phyloP scores from a whole-genome alignment of 2,113 vertebrate species.

The Butorides virescens region DNA sequence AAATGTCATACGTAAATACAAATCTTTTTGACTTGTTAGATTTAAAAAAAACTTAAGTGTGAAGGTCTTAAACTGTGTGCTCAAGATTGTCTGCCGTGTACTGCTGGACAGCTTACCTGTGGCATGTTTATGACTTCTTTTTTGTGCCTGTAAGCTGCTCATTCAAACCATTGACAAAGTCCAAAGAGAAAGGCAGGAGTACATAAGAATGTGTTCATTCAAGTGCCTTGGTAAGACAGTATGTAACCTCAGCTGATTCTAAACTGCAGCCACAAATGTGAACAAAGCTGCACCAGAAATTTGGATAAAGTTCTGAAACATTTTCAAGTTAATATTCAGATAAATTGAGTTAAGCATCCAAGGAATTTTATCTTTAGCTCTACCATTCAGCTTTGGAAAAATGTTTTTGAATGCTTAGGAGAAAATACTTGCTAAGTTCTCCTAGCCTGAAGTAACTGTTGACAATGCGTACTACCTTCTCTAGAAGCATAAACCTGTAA shows the following conservation, averaged over 20 bases:
- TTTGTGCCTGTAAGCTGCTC: not conserved
- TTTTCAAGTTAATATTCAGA: not conserved
- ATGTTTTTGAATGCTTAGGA: not conserved
- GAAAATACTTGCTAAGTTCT: not conserved
- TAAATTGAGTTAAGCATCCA: not conserved
- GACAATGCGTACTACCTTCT: not conserved
- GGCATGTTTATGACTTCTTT: not conserved
- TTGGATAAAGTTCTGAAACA: not conserved
- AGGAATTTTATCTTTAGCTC: not conserved
- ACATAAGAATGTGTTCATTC: not conserved
- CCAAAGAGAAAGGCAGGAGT: not conserved
- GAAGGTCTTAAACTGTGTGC: not conserved
- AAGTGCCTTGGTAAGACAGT: not conserved
- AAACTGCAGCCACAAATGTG: not conserved
- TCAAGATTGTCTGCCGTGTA: not conserved
- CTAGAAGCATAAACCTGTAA: not conserved
- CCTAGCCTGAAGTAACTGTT: not conserved
- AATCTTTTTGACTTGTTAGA: not conserved
- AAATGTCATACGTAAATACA: not conserved
- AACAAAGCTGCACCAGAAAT: not conserved
- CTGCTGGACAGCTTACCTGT: not conserved
- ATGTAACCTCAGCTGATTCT: not conserved
- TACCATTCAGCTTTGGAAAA: not conserved
- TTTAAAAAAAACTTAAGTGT: not conserved
- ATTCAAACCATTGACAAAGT: not conserved